These are phyloP conservation scores for Psilopsiagon aurifrons DNA, from an alignment of 2,113 vertebrate species.

Conservation along the genomic window DNA sequence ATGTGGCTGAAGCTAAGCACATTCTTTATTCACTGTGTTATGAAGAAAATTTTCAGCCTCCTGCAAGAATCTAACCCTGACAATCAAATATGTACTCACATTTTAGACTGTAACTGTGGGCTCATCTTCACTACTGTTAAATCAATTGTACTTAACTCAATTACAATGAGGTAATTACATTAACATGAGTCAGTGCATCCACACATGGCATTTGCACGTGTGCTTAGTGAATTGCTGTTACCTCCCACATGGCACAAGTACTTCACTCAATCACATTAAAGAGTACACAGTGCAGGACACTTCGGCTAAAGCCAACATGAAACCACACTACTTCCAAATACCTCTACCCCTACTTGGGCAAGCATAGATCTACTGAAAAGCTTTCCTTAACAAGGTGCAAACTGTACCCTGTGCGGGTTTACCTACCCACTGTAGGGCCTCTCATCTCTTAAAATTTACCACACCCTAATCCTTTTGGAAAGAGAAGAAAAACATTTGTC, in stretches of 20 bases:
- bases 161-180: conserved; percentile 66
- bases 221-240: conserved; percentile 27
- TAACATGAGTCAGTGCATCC: conserved; percentile 69
- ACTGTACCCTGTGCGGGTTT: neutral
- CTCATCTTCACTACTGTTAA: conserved; percentile 63
- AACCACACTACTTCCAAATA: neutral
- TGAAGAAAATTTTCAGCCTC: neutral
- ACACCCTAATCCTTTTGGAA: neutral
- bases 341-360: neutral
- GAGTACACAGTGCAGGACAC: neutral
- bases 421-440: neutral
- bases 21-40: neutral
- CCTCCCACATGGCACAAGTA: conserved; percentile 50
- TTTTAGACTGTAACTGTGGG: conserved; percentile 41
- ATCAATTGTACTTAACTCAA: conserved; percentile 69
- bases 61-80: conserved; percentile 1
- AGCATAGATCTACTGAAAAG: neutral
- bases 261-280: conserved; percentile 7
- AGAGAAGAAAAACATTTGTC: neutral
- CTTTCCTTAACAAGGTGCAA: neutral
- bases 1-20: neutral
- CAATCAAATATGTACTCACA: neutral
- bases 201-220: conserved; percentile 67
- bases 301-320: neutral
- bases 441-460: neutral